Evolutionary conservation across 1,140 invertebrate genomes (phyloP).

Genomic region (Brachionus rubens): DNA sequence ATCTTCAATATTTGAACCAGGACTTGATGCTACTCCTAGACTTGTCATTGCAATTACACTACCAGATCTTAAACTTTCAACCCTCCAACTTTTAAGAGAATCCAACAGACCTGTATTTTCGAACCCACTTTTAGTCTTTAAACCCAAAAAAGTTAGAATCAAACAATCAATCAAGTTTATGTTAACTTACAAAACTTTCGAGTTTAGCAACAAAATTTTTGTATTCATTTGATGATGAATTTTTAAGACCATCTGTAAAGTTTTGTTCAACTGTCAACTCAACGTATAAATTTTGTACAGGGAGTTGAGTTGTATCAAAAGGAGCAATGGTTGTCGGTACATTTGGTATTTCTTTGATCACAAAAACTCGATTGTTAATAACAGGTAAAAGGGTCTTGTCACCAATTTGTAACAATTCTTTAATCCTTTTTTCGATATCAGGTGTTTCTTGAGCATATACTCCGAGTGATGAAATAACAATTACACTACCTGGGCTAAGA

Average conservation of each 20-base stretch:
- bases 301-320: background rate
- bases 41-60: conserved; percentile 13
- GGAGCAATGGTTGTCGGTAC: background rate
- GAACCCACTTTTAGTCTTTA: conserved; percentile 1
- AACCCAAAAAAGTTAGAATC: background rate
- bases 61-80: background rate
- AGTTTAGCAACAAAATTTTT: background rate
- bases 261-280: background rate
- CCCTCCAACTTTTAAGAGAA: background rate
- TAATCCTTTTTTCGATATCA: background rate
- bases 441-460: too few species aligned
- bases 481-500: too few species aligned
- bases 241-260: background rate
- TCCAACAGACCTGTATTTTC: background rate
- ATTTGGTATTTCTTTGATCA: background rate
- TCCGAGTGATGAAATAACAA: too few species aligned
- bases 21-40: background rate
- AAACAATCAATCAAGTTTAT: background rate
- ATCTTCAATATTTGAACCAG: background rate
- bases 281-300: background rate
- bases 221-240: background rate
- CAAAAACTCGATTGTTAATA: background rate
- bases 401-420: background rate
- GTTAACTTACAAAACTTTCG: background rate
- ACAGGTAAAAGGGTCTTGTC: background rate